Percentiles rank a stretch among this genome's conserved stretches.
These are phyloP conservation scores for Agrochola macilenta DNA, from an alignment of 2,888 invertebrate genomes.

Conservation along the genomic window DNA sequence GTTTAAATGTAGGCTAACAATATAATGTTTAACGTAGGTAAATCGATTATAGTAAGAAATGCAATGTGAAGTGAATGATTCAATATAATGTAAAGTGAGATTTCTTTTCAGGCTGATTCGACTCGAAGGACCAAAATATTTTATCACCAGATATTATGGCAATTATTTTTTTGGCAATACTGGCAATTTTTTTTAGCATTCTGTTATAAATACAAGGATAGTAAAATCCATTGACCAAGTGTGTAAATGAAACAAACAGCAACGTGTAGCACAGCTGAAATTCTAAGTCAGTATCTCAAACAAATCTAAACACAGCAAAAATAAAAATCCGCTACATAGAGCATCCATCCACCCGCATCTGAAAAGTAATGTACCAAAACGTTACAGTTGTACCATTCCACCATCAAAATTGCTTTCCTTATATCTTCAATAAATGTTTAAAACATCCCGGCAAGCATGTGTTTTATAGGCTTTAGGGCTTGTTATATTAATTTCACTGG, in stretches of 20 bases:
- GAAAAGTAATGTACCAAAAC: slow-evolving; percentile 79
- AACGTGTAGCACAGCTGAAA: neutral
- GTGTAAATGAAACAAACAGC: neutral
- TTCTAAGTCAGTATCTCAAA: neutral
- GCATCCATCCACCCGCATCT: slow-evolving; percentile 67
- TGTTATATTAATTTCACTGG: slow-evolving; percentile 87
- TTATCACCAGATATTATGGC: neutral
- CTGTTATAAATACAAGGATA: neutral
- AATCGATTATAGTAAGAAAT: no score
- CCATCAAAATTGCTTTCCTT: slow-evolving; percentile 88
- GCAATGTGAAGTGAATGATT: no score
- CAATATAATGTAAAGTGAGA: neutral
- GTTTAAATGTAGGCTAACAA: slow-evolving; percentile 35
- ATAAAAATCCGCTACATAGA: slow-evolving; percentile 65
- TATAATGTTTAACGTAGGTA: neutral
- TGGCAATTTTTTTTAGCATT: no score
- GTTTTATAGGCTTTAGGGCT: slow-evolving; percentile 88
- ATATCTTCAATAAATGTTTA: slow-evolving; percentile 88
- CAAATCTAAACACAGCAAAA: slow-evolving; percentile 5
- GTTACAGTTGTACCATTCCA: slow-evolving; percentile 83
- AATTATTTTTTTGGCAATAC: neutral
- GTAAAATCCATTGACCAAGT: neutral
- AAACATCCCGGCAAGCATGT: slow-evolving; percentile 88
- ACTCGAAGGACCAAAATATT: slow-evolving; percentile 1
- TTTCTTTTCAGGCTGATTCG: neutral